These are phyloP conservation scores for Eclectus roratus DNA, from an alignment of 2,113 vertebrate genomes.

Conservation along the genomic window DNA sequence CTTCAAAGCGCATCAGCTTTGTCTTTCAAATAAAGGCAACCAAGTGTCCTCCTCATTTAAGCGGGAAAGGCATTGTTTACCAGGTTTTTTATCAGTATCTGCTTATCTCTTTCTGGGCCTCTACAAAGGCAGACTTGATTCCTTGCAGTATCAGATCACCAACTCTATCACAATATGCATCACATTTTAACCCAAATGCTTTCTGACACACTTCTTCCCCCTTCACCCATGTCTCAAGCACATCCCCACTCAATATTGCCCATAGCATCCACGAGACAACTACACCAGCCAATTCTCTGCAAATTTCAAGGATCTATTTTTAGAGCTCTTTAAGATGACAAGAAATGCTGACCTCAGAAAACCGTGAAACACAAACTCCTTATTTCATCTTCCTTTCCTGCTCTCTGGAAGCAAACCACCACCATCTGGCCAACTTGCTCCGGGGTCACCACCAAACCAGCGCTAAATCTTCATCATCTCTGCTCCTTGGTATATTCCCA, in stretches of 20 bases:
- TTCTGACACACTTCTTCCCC: not conserved
- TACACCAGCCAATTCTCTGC: not conserved
- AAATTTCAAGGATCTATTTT: slow-evolving; percentile 19
- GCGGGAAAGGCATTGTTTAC: not conserved
- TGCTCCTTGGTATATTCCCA: not conserved
- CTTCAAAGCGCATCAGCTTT: not conserved
- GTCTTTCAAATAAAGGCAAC: not conserved
- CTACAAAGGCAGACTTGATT: not conserved
- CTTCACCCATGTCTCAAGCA: not conserved
- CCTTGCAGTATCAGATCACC: not conserved
- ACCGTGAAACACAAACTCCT: not conserved
- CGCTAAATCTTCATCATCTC: not conserved
- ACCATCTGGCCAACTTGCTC: not conserved
- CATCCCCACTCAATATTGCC: not conserved
- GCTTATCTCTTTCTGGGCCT: not conserved
- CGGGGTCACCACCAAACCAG: not conserved
- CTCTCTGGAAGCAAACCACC: not conserved
- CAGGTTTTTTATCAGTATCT: not conserved
- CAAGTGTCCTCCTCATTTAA: not conserved
- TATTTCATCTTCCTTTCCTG: not conserved
- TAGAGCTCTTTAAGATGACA: not conserved
- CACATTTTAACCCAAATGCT: not conserved
- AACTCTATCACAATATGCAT: not conserved
- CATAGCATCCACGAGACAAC: not conserved
- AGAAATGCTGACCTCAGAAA: slow-evolving; percentile 35